Percentiles rank a stretch among this genome's conserved stretches.
Conservation (phyloP, 2,797 vertebrate species). For the Falco peregrinus region DNA sequence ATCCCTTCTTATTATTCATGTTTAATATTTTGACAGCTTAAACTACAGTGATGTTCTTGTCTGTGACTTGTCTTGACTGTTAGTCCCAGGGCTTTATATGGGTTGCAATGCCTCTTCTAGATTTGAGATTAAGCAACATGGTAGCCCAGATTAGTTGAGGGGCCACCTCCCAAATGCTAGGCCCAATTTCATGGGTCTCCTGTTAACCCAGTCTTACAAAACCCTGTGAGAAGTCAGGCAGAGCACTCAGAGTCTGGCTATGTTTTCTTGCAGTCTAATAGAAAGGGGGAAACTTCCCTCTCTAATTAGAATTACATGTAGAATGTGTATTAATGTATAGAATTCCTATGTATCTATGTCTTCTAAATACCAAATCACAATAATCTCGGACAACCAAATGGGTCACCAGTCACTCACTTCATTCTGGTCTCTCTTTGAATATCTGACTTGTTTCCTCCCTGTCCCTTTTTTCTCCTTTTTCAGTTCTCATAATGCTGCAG, state of each 20-base stretch:
- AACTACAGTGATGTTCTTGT: background rate
- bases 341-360: background rate
- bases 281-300: background rate
- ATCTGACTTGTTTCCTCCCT: background rate
- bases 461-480: accelerated
- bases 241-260: background rate
- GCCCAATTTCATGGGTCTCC: background rate
- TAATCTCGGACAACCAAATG: background rate
- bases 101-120: background rate
- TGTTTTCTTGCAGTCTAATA: background rate
- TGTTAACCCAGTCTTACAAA: background rate
- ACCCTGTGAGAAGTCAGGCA: background rate
- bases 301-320: background rate
- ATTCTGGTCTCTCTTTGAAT: background rate
- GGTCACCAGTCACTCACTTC: background rate
- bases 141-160: background rate
- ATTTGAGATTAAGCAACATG: background rate
- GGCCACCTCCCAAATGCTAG: background rate
- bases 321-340: background rate
- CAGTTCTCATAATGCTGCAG: background rate
- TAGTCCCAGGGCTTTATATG: background rate
- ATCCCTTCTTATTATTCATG: background rate
- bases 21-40: background rate
- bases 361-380: background rate
- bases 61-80: background rate